A percentile compares a stretch with the other conserved stretches of the same genome.
phyloP scores from a whole-genome alignment of 1,140 invertebrate genomes.

The Lasioglossum albipes region DNA sequence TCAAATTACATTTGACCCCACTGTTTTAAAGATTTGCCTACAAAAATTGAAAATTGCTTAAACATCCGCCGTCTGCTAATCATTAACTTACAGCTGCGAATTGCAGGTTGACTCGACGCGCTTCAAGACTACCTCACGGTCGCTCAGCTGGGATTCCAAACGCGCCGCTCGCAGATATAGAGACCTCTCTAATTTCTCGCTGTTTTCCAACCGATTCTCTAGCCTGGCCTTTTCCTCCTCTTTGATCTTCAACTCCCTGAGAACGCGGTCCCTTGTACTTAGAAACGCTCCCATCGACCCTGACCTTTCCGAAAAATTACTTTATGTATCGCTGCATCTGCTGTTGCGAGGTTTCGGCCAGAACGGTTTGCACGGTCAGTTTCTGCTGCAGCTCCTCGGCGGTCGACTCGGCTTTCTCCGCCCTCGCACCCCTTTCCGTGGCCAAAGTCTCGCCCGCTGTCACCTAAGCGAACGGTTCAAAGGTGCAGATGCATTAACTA shows the following conservation, averaged over 20 bases:
- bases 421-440: conserved; percentile 49
- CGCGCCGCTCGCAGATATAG: conserved; percentile 53
- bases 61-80: too few relatives aligned
- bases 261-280: neutral
- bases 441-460: conserved; percentile 62
- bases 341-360: conserved; percentile 68
- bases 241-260: conserved; percentile 57
- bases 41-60: too few relatives aligned
- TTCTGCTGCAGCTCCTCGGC: conserved; percentile 68
- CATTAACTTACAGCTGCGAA: conserved; percentile 60
- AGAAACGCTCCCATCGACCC: too few relatives aligned
- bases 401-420: conserved; percentile 56
- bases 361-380: conserved; percentile 64
- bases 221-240: conserved; percentile 57
- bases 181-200: conserved; percentile 52
- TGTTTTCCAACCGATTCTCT: conserved; percentile 56
- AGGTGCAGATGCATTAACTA: too few relatives aligned
- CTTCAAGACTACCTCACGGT: conserved; percentile 64
- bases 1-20: too few relatives aligned
- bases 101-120: conserved; percentile 66
- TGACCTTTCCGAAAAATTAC: conserved; percentile 30
- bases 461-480: conserved; percentile 51
- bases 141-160: conserved; percentile 65
- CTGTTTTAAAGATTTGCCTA: too few relatives aligned
- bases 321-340: conserved; percentile 65